A percentile compares a stretch with the other conserved stretches of the same genome.
These are phyloP conservation scores for Melitaea cinxia DNA, from an alignment of 1,140 invertebrate species.

Conservation along the genomic window DNA sequence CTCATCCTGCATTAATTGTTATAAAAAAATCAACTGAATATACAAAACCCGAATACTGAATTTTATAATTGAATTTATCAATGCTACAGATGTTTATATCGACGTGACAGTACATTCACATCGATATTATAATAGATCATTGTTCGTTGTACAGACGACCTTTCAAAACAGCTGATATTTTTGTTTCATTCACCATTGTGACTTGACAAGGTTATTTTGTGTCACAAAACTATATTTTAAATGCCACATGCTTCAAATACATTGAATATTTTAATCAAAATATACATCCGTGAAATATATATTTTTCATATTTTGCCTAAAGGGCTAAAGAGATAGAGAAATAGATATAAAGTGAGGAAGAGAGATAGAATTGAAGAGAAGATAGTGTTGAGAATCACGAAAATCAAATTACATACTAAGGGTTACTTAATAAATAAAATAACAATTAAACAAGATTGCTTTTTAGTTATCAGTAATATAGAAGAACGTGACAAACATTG, in stretches of 20 bases:
- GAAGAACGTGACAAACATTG: too few relatives aligned
- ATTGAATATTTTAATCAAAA: neutral
- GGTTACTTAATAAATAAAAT: too few relatives aligned
- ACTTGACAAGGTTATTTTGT: constrained; percentile 24
- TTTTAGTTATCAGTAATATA: too few relatives aligned
- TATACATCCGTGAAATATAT: constrained; percentile 2
- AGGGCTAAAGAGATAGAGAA: neutral
- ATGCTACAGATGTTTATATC: constrained; percentile 53
- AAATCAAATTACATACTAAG: too few relatives aligned
- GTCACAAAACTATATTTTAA: constrained; percentile 15
- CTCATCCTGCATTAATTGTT: too few relatives aligned
- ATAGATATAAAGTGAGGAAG: too few relatives aligned
- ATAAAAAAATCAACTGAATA: too few relatives aligned
- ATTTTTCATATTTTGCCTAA: neutral
- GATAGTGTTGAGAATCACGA: too few relatives aligned
- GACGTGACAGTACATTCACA: constrained; percentile 40
- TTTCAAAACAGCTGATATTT: constrained; percentile 50
- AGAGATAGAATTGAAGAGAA: too few relatives aligned
- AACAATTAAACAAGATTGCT: too few relatives aligned
- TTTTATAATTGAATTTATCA: constrained; percentile 37
- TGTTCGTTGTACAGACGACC: constrained; percentile 47
- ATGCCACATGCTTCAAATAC: constrained; percentile 2
- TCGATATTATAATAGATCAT: constrained; percentile 59
- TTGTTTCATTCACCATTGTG: constrained; percentile 37
- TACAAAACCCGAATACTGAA: too few relatives aligned